Conservation (phyloP, 1,140 invertebrate genomes). For the Anoplophora glabripennis region DNA sequence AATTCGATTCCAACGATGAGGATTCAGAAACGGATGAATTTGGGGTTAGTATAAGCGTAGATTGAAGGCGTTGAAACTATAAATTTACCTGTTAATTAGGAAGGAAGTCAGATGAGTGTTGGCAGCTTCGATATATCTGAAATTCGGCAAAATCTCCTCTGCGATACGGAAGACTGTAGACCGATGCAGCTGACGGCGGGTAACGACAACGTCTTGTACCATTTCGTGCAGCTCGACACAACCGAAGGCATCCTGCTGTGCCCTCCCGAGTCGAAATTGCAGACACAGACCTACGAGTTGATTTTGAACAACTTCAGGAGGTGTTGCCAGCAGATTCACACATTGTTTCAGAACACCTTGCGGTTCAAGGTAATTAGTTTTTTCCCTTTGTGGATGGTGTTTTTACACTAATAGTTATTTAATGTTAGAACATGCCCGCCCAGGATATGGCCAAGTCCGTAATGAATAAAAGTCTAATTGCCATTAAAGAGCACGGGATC, state of each 20-base stretch:
- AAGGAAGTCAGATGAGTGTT: conserved; percentile 60
- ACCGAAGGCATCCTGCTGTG: conserved; percentile 64
- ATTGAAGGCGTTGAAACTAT: background rate
- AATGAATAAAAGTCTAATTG: conserved; percentile 69
- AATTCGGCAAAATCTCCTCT: conserved; percentile 67
- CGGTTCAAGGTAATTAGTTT: conserved; percentile 55
- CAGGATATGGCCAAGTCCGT: conserved; percentile 57
- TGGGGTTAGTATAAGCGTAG: conserved; percentile 43
- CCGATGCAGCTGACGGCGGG: conserved; percentile 63
- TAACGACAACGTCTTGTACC: conserved; percentile 63
- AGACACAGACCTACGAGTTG: conserved; percentile 52
- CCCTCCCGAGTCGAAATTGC: conserved; percentile 54
- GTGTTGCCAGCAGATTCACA: conserved; percentile 67
- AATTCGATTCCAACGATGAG: conserved; percentile 53
- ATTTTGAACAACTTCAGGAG: conserved; percentile 65
- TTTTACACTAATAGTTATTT: background rate
- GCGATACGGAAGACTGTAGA: conserved; percentile 65
- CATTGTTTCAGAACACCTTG: conserved; percentile 66
- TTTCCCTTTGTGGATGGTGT: too few species aligned
- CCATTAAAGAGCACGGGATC: conserved; percentile 73
- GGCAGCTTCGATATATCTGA: conserved; percentile 65
- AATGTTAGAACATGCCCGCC: conserved; percentile 54
- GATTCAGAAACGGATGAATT: conserved; percentile 57
- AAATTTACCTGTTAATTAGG: conserved; percentile 48
- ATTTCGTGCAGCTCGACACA: conserved; percentile 66